Evolutionary conservation across 2,888 invertebrate species (phyloP).

Genomic region (Anorthoa munda): DNA sequence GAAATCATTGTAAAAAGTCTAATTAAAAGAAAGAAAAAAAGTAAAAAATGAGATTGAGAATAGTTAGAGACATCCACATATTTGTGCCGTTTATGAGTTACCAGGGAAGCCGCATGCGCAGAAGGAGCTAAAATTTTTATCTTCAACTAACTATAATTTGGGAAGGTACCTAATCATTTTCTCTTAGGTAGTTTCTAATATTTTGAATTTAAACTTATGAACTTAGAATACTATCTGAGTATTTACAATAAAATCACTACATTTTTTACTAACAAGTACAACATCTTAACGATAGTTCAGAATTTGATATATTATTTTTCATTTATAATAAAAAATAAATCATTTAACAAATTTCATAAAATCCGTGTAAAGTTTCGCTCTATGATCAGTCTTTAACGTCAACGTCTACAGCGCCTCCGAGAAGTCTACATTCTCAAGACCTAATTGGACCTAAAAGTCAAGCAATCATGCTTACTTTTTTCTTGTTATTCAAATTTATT

Average conservation of each 20-base stretch:
- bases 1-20: too few relatives aligned
- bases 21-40: too few relatives aligned
- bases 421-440: not conserved
- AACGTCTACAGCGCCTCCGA: not conserved
- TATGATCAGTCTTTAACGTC: conserved; percentile 33
- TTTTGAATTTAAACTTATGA: not conserved
- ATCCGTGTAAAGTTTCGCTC: conserved; percentile 2
- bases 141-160: too few relatives aligned
- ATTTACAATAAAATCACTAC: conserved; percentile 7
- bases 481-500: not conserved
- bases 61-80: too few relatives aligned
- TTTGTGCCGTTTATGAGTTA: too few relatives aligned
- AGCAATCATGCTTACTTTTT: not conserved
- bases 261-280: not conserved
- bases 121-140: too few relatives aligned
- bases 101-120: too few relatives aligned
- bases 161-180: not conserved
- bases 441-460: not conserved
- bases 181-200: not conserved
- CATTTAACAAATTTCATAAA: not conserved
- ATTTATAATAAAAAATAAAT: not conserved
- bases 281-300: not conserved
- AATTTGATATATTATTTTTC: not conserved
- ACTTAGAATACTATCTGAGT: conserved; percentile 11
- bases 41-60: too few relatives aligned